Conservation (phyloP, 1,140 invertebrate species). For the Triops longicaudatus region DNA sequence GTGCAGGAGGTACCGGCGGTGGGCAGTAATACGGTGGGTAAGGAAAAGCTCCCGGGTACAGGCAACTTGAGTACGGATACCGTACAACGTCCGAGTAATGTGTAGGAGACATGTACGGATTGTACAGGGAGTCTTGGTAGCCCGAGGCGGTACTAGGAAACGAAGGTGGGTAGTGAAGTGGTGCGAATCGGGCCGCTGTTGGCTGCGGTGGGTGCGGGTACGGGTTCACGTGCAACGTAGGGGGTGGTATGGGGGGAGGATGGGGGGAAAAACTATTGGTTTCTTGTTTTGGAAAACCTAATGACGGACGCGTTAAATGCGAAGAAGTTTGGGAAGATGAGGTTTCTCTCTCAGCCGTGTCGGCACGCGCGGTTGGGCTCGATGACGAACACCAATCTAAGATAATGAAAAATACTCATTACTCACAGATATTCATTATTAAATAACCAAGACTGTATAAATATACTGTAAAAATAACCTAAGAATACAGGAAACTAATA, state of each 20-base stretch:
- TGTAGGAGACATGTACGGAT: constrained; percentile 23
- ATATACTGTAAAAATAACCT: no score
- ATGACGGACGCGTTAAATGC: constrained; percentile 19
- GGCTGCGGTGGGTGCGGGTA: constrained; percentile 29
- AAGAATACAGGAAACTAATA: no score
- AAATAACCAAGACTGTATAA: no score
- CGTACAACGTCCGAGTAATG: constrained; percentile 16
- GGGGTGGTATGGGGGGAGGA: constrained; percentile 26
- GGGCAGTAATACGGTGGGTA: constrained; percentile 32
- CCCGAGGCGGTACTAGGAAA: neutral
- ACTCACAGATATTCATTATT: no score
- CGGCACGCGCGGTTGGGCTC: neutral
- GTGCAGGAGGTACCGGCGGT: constrained; percentile 30
- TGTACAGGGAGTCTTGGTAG: constrained; percentile 22
- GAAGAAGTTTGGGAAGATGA: constrained; percentile 18
- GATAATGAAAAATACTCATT: neutral
- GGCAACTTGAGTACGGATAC: neutral
- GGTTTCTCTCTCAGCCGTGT: neutral
- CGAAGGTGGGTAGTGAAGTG: constrained; percentile 29
- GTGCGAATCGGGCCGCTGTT: constrained; percentile 27
- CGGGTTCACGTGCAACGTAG: constrained; percentile 30
- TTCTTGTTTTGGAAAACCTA: constrained; percentile 26
- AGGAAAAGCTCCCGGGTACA: constrained; percentile 29
- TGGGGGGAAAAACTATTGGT: constrained; percentile 32
- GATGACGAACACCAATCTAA: neutral